Conservation (phyloP, 2,888 invertebrate species). For the Atethmia centrago region DNA sequence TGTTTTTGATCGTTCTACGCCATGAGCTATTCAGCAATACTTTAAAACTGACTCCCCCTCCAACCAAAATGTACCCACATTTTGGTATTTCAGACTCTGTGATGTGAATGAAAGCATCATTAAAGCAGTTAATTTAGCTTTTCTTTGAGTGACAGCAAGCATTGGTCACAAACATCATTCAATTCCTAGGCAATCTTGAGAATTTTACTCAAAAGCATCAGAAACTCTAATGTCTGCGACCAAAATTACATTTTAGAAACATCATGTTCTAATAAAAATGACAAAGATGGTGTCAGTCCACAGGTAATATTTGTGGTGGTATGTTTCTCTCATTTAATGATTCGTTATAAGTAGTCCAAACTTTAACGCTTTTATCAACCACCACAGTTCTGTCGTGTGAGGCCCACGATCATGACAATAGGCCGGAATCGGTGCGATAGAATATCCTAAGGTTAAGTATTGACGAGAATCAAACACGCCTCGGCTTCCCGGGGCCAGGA, state of each 20-base stretch:
- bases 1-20: neutral
- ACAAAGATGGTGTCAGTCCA: constrained; percentile 17
- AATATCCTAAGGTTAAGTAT: constrained; percentile 89
- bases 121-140: constrained; percentile 37
- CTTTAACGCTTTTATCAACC: constrained; percentile 42
- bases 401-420: constrained; percentile 82
- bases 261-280: constrained; percentile 8
- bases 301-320: constrained; percentile 10
- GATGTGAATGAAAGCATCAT: constrained; percentile 42
- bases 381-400: constrained; percentile 49
- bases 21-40: constrained; percentile 18
- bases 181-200: neutral
- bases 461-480: constrained; percentile 90
- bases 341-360: constrained; percentile 51
- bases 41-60: constrained; percentile 25
- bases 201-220: neutral
- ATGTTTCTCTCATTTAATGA: constrained; percentile 25
- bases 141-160: constrained; percentile 22
- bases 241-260: constrained; percentile 13
- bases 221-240: constrained; percentile 1
- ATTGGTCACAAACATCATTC: constrained; percentile 3
- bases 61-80: constrained; percentile 45
- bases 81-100: constrained; percentile 57
- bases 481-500: constrained; percentile 87
- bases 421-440: constrained; percentile 87